Conservation (phyloP, 2,797 vertebrate species). For the Sebastes taczanowskii region DNA sequence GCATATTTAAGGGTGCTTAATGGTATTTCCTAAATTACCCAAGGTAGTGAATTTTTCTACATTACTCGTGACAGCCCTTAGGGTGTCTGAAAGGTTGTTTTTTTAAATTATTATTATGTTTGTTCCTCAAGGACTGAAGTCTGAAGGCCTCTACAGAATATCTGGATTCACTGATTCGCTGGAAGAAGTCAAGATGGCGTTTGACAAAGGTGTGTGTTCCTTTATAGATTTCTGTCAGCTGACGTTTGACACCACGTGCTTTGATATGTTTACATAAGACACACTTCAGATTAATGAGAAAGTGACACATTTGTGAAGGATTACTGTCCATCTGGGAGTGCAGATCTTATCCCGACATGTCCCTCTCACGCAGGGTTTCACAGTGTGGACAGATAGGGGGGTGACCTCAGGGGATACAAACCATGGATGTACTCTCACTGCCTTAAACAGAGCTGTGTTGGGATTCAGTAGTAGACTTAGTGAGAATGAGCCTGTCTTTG, state of each 20-base stretch:
- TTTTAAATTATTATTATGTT: conserved; percentile 1
- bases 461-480: conserved; percentile 57
- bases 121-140: conserved; percentile 89
- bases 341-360: conserved; percentile 33
- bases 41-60: conserved; percentile 34
- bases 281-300: conserved; percentile 64
- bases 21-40: conserved; percentile 54
- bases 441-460: conserved; percentile 49
- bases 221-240: conserved; percentile 36
- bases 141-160: conserved; percentile 97
- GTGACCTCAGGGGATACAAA: conserved; percentile 28
- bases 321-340: conserved; percentile 67
- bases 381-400: conserved; percentile 37
- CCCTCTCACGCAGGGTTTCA: conserved; percentile 38
- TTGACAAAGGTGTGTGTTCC: conserved; percentile 91
- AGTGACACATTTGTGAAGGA: conserved; percentile 71
- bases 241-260: conserved; percentile 1
- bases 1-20: conserved; percentile 67
- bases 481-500: conserved; percentile 63
- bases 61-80: conserved; percentile 31
- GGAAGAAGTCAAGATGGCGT: conserved; percentile 97
- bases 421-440: conserved; percentile 19
- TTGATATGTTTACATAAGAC: conserved; percentile 47
- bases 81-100: conserved; percentile 49
- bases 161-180: conserved; percentile 98